Evolutionary conservation across 2,797 vertebrate genomes (phyloP).

Genomic region (Xenopus petersii): DNA sequence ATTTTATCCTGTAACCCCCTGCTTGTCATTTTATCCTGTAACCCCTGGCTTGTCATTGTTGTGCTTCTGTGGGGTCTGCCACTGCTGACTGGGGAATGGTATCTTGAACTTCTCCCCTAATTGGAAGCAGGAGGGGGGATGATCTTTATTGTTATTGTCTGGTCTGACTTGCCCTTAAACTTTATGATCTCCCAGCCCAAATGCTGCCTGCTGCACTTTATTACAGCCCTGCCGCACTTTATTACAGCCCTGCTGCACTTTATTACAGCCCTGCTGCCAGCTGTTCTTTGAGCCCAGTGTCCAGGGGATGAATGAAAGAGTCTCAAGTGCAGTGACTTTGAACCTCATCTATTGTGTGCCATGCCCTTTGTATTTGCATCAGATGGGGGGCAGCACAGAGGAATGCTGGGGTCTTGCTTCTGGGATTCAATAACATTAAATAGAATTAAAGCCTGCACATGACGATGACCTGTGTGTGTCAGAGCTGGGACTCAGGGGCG

Average conservation of each 20-base stretch:
- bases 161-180: constrained; percentile 52
- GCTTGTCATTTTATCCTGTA: not conserved
- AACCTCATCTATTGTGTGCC: not conserved
- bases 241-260: constrained; percentile 22
- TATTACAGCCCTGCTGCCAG: constrained; percentile 35
- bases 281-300: constrained; percentile 50
- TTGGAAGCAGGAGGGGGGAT: constrained; percentile 9
- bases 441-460: too few species aligned
- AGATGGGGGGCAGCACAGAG: too few species aligned
- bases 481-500: too few species aligned
- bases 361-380: not conserved
- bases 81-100: not conserved
- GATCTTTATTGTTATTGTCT: constrained; percentile 26
- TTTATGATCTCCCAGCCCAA: constrained; percentile 51
- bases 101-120: constrained; percentile 46
- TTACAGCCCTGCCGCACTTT: constrained; percentile 11
- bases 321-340: constrained; percentile 14
- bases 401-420: too few species aligned
- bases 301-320: not conserved
- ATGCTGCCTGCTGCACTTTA: constrained; percentile 32
- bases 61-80: not conserved
- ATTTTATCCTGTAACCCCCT: not conserved
- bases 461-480: too few species aligned
- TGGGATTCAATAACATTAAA: too few species aligned
- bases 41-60: not conserved